Base-by-base conservation (phyloP, 2,113 vertebrate genomes). In the Nyctibius bracteatus region DNA sequence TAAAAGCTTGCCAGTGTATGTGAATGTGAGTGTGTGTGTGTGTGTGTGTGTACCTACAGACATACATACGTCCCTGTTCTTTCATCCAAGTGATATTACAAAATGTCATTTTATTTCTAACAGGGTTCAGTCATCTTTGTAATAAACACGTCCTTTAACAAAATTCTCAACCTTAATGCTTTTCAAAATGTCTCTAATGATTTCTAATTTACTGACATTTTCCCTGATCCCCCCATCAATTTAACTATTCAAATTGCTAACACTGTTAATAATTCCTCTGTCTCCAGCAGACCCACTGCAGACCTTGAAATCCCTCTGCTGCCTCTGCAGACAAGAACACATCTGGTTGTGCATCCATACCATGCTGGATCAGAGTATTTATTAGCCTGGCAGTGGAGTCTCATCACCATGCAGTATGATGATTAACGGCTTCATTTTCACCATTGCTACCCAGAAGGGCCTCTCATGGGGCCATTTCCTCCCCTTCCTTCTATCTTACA, bases 201-300 rank as follows among this genome's bases (percentile, higher is more conserved):
- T 94, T 89, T 93, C 93, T 95, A 89, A 96, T 97, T 95, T 92
- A 84, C 81, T 84, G 86, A 86, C 81, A 71, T 92, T 89, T 92
- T 96, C 86, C 92, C 91, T 66, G 73, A 95, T 94, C 89, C 80
- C 86, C 91, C 94, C 92, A 84, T 95, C 88, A 96, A 83, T 91
- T 96, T 93, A 86, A 84, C 90, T 95, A 81, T 94, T 96, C 93
- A 96, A 91, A 96, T 88, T 96, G 90, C 84, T 92, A 92, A 86
- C 80, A 68, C 63, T 92, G 59, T 78, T 94, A 95, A 89, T 86
- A 94, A 67, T 73, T 89, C 91, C 51, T 94, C 72, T 75, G 79
- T 94, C 63, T 91, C 83, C 70, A 95, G 72, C 37, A 86, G 91
- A 89, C 78, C 77, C 82, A 51, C 72, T 71, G 35, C 58, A 97